Base-by-base conservation (phyloP, 1,140 invertebrate species). In the Dinoponera quadriceps region DNA sequence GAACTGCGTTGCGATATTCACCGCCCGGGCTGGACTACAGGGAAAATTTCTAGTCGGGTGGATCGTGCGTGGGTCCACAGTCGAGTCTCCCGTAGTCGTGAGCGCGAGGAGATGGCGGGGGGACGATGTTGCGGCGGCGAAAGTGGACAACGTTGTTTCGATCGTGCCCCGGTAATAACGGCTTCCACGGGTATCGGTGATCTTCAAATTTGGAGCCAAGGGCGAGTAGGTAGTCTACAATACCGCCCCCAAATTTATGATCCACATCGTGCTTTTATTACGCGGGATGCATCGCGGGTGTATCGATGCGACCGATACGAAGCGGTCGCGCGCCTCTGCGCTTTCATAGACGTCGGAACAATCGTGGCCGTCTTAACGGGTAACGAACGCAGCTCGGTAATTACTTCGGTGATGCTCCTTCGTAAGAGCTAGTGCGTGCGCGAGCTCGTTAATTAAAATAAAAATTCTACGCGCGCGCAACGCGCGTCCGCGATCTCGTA, bases 181-280 rank as follows among this genome's bases (percentile, higher is more conserved):
- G 65, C 33, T 71, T 71, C 18, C 65, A 71, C 27, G 51, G 22
- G 22, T 80, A 80, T 80, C 75, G 54, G 54, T 55, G 51, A 80
- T 80, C 75, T 80, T 27, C 25, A 80, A 78, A 80, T 80, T 71
- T 78, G 73, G 51, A 65, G 20, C 65, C 51, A 59, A 80, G n/a
- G 51, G 75, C 75, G 57, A 78, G 27, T 29, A 20, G 22, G 63
- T 25, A 57, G 75, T 44, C 75, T 78, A 20, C n/a, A 78, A 78
- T 57, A 22, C 44, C 59, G 44, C 73, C 14, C 18, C 29, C 18
- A 66, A 78, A 78, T 78, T 77, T 78, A 78, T 69, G 75, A 69
- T 11, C 51, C 13, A n/a, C 29, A 57, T 55, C 55, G 65, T 51
- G 18, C 5, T 78, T 69, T 78, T 57, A 57, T 78, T 68, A 44